Base-by-base conservation (phyloP, 2,888 invertebrate genomes). In the Chrysodeixis includens region DNA sequence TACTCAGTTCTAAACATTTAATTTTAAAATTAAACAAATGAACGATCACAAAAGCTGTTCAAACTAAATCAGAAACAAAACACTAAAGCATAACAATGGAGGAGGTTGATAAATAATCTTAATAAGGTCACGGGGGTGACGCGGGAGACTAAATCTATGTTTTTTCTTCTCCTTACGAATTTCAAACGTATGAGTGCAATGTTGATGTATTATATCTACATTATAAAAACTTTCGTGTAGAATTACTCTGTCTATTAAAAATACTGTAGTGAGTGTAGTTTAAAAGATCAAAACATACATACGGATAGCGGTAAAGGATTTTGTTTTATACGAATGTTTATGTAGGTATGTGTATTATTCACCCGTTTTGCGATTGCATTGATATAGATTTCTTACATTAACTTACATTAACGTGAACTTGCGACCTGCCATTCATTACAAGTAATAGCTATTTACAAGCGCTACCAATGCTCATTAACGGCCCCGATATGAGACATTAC, bases 321-420 rank as follows among this genome's bases (percentile, higher is more conserved):
- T n/a, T n/a, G n/a, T n/a, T n/a, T n/a, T n/a, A n/a, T n/a, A n/a
- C n/a, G n/a, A n/a, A n/a, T n/a, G n/a, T n/a, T n/a, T n/a, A n/a
- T n/a, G n/a, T n/a, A n/a, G n/a, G n/a, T n/a, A n/a, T n/a, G n/a
- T n/a, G n/a, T n/a, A n/a, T n/a, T n/a, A n/a, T n/a, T n/a, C n/a
- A 54, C 49, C 54, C 6, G 32, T 49, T 26, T 40, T 20, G 18
- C 10, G 18, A 55, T 59, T 53, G 51, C 44, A 71, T 53, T 59
- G 54, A 77, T 73, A 67, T 60, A 67, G 58, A 77, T 67, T 73
- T 67, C 59, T 60, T 67, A 59, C 46, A n/a, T n/a, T n/a, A n/a
- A n/a, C n/a, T n/a, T 54, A 57, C 35, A 56, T 44, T 63, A 35
- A 64, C 26, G 57, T 74, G 74, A 77, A 56, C 74, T n/a, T 74